These are phyloP conservation scores for Sebastes schlegelii DNA, from an alignment of 2,113 vertebrate species.

Conservation along the genomic window DNA sequence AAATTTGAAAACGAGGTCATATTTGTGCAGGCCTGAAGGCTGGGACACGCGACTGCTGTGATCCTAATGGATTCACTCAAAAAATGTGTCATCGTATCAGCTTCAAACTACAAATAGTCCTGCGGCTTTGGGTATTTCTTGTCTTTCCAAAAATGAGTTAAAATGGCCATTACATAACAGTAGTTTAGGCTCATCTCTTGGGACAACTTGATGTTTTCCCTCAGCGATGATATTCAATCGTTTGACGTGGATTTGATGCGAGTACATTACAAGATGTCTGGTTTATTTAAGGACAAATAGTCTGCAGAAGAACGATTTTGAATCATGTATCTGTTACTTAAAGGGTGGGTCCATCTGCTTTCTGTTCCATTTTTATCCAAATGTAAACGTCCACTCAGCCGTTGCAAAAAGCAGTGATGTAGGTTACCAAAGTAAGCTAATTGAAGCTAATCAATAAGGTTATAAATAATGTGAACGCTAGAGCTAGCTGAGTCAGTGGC, in stretches of 20 bases:
- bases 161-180: neutral
- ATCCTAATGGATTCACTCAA: slow-evolving; percentile 52
- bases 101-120: slow-evolving; percentile 37
- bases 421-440: no score
- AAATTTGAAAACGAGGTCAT: slow-evolving; percentile 61
- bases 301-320: neutral
- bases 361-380: no score
- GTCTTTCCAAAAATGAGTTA: slow-evolving; percentile 15
- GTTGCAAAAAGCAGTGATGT: no score
- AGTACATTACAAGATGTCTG: neutral
- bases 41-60: slow-evolving; percentile 36
- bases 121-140: slow-evolving; percentile 32
- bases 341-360: neutral
- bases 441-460: no score
- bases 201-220: neutral
- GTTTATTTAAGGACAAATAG: neutral
- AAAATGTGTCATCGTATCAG: slow-evolving; percentile 50
- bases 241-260: neutral
- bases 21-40: slow-evolving; percentile 51
- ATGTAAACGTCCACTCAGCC: no score
- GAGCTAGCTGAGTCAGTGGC: no score
- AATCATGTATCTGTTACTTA: neutral
- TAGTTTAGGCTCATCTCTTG: neutral
- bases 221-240: neutral
- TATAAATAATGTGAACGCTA: no score